Conservation (phyloP, 1,140 invertebrate genomes). For the Plutomurus gul region DNA sequence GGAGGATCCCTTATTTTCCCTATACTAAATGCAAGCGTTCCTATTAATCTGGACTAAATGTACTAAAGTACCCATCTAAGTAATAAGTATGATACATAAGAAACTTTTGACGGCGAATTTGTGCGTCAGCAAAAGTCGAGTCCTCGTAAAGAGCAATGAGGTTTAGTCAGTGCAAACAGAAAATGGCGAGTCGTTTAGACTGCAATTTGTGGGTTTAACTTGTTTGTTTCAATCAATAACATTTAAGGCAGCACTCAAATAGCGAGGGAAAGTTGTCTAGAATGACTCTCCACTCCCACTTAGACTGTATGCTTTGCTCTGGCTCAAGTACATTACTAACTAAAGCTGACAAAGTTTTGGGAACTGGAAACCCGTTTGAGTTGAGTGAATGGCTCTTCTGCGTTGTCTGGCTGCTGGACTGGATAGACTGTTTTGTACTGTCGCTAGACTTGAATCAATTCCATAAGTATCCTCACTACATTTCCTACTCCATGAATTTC, state of each 20-base stretch:
- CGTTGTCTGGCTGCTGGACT: not conserved
- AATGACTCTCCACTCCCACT: conserved; percentile 11
- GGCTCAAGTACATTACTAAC: conserved; percentile 23
- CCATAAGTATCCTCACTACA: conserved; percentile 14
- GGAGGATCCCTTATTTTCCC: no score
- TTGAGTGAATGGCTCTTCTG: conserved; percentile 22
- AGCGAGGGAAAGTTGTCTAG: conserved; percentile 19
- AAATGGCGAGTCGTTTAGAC: conserved; percentile 24
- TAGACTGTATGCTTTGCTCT: not conserved
- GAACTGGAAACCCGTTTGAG: conserved; percentile 18
- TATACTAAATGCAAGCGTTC: no score
- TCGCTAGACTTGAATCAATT: conserved; percentile 19
- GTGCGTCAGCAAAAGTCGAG: not conserved
- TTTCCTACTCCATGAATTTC: not conserved
- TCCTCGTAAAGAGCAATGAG: not conserved
- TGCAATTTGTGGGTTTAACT: conserved; percentile 27
- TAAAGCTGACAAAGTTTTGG: conserved; percentile 25
- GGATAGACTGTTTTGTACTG: not conserved
- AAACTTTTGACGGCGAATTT: not conserved
- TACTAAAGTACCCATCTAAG: no score
- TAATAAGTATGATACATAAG: not conserved
- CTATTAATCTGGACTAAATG: no score
- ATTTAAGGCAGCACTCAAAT: conserved; percentile 7
- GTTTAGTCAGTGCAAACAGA: conserved; percentile 12
- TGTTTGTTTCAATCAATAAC: conserved; percentile 27